Evolutionary conservation across 2,888 invertebrate genomes (phyloP).

Genomic region (Epiblema foenella): DNA sequence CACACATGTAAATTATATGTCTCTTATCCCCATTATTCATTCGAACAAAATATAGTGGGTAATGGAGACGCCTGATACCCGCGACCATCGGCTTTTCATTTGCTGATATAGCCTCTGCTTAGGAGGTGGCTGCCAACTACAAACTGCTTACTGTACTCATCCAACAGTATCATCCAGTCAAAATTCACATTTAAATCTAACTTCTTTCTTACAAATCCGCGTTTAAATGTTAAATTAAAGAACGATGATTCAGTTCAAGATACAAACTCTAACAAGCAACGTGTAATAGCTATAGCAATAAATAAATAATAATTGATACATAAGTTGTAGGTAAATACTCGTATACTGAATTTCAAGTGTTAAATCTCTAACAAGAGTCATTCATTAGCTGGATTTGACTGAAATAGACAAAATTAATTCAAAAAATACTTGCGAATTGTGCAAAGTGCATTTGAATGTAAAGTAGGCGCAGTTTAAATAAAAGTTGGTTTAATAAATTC

Average conservation of each 20-base stretch:
- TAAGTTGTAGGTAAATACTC: no score
- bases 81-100: slow-evolving; percentile 37
- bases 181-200: neutral
- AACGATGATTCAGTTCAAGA: neutral
- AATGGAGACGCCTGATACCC: slow-evolving; percentile 1
- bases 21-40: neutral
- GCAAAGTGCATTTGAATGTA: neutral
- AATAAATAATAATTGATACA: no score
- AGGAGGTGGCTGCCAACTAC: slow-evolving; percentile 23
- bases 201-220: no score
- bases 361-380: no score
- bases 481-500: neutral
- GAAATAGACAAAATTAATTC: neutral
- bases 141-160: slow-evolving; percentile 13
- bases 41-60: slow-evolving; percentile 6
- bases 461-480: neutral
- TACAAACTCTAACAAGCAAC: neutral
- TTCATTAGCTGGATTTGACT: neutral
- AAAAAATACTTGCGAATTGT: neutral
- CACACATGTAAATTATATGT: slow-evolving; percentile 5
- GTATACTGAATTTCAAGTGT: no score
- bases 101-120: slow-evolving; percentile 33
- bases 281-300: no score
- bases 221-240: neutral
- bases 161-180: slow-evolving; percentile 3